Evolutionary conservation across 2,797 vertebrate species (phyloP), one percentile per base, ranked within the genome.

Genomic region (Ammospiza maritima): DNA sequence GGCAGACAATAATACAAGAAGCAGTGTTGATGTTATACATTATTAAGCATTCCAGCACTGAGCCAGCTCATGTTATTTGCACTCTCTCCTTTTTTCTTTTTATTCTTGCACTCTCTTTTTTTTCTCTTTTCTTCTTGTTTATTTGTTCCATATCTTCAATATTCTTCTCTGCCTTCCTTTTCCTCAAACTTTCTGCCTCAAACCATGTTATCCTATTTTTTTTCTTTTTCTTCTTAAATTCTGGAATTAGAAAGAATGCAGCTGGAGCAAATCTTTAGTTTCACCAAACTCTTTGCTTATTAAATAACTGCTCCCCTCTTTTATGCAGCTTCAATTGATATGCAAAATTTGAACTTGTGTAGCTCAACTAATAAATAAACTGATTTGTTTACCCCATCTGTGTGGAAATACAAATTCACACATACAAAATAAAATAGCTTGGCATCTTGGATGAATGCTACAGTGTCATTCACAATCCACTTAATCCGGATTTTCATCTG

Each of bases 401-500:
- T 69, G 76, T 76, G 74, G 95, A 95, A 93, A 88, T 50, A 90
- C 9, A 82, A 75, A 89, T 85, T 89, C 54, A 69, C 45, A 56
- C 14, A 17, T 27, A 25, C 11, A 48, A 34, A 48, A 70, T 75
- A 66, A 78, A 64, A 44, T 13, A 58, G 30, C 47, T 74, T 88
- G 75, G 34, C 6, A 2, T 88, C 70, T 86, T 80, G 47, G 20
- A 47, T 83, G 84, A 82, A n/a, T n/a, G 53, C 40, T 90, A 48
- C 45, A 44, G 47, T 26, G 53, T 93, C 51, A 32, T 67, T 89
- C 85, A 77, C 65, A 65, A 83, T 66, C 30, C 36, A 40, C 50
- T 79, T 91, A 84, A 93, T 91, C 82, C 1, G 9, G 88, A 93
- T 94, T 87, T 92, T 69, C 65, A 16, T 80, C 81, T 96, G 74